Evolutionary conservation across 2,888 invertebrate genomes (phyloP).

Genomic region (Heliconius sara): DNA sequence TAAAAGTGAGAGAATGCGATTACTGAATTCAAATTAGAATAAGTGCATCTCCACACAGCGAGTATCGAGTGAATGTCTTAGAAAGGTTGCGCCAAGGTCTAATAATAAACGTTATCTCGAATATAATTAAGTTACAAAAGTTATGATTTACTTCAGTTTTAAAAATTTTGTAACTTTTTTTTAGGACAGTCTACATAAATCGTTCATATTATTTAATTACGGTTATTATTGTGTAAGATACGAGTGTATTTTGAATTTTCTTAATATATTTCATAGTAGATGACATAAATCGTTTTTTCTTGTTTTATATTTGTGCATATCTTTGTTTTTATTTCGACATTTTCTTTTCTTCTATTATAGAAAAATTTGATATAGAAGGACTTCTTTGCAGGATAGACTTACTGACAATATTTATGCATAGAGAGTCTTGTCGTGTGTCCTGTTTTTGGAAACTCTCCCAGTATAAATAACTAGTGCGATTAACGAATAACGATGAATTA

Average conservation of each 20-base stretch:
- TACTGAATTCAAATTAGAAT: slow-evolving; percentile 37
- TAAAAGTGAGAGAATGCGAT: slow-evolving; percentile 32
- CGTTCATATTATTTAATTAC: slow-evolving; percentile 3
- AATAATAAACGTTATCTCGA: slow-evolving; percentile 40
- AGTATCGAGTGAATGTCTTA: slow-evolving; percentile 60
- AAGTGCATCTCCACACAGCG: slow-evolving; percentile 45
- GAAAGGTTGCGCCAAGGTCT: slow-evolving; percentile 66
- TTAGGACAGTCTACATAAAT: slow-evolving; percentile 14
- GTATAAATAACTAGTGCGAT: no score
- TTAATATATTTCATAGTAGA: neutral
- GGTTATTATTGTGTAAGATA: neutral
- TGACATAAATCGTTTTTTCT: neutral
- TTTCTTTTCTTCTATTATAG: neutral
- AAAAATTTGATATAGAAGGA: no score
- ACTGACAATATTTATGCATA: no score
- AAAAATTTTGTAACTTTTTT: slow-evolving; percentile 16
- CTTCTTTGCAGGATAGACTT: no score
- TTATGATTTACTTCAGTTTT: slow-evolving; percentile 12
- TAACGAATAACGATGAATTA: no score
- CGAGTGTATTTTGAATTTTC: neutral
- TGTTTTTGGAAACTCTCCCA: no score
- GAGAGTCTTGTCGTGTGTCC: no score
- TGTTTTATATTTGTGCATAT: neutral
- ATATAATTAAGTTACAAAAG: slow-evolving; percentile 51
- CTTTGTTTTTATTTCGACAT: neutral